phyloP scores from a whole-genome alignment of 2,888 invertebrate species.

The Cosmia pyralina region DNA sequence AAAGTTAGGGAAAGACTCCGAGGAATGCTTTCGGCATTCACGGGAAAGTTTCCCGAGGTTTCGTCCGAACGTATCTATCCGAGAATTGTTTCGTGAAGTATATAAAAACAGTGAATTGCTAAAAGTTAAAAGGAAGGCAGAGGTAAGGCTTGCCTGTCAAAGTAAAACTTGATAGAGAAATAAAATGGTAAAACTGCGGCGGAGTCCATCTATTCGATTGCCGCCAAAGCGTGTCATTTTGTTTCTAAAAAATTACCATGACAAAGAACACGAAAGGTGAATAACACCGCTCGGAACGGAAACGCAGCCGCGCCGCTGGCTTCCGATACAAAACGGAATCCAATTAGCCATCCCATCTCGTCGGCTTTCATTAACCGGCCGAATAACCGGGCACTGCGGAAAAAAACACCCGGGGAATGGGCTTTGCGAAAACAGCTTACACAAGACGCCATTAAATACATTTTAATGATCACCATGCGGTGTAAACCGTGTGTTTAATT shows the following conservation, averaged over 20 bases:
- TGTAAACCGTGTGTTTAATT: slow-evolving; percentile 76
- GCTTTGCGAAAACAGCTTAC: slow-evolving; percentile 75
- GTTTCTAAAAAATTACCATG: slow-evolving; percentile 70
- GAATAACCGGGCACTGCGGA: slow-evolving; percentile 77
- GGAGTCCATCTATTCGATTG: slow-evolving; percentile 39
- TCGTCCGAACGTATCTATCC: slow-evolving; percentile 66
- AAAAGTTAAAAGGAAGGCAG: slow-evolving; percentile 52
- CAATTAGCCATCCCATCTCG: slow-evolving; percentile 85
- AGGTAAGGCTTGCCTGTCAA: slow-evolving; percentile 27
- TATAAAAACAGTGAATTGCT: slow-evolving; percentile 56
- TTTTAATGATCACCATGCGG: slow-evolving; percentile 76
- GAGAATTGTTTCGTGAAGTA: slow-evolving; percentile 67
- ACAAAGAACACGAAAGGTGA: slow-evolving; percentile 77
- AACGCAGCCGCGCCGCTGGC: slow-evolving; percentile 75
- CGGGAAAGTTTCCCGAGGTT: slow-evolving; percentile 68
- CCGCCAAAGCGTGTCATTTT: slow-evolving; percentile 55
- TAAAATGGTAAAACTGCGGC: slow-evolving; percentile 43
- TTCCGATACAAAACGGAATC: slow-evolving; percentile 85
- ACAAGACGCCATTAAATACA: slow-evolving; percentile 79
- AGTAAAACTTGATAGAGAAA: slow-evolving; percentile 41
- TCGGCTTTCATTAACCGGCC: slow-evolving; percentile 81
- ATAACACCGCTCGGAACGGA: slow-evolving; percentile 74
- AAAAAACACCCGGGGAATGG: slow-evolving; percentile 74
- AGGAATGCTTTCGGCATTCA: slow-evolving; percentile 61
- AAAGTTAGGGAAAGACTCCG: slow-evolving; percentile 70